Percentiles rank a stretch among this genome's conserved stretches.
Evolutionary conservation across 2,797 vertebrate genomes (phyloP).

Genomic region (Siniperca undulata): DNA sequence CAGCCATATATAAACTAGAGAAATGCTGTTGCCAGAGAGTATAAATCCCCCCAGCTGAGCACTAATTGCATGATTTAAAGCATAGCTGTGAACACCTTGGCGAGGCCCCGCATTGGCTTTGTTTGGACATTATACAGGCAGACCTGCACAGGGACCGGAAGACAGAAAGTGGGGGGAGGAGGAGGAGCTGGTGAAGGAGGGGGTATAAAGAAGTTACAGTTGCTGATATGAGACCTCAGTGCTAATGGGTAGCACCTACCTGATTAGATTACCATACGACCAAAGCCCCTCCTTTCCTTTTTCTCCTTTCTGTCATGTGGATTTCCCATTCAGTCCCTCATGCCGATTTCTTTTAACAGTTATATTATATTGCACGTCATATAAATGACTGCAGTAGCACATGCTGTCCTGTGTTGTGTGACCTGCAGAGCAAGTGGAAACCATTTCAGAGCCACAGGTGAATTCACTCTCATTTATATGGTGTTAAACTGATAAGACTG

Average conservation of each 20-base stretch:
- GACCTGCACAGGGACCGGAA: constrained; percentile 39
- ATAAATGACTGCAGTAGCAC: constrained; percentile 46
- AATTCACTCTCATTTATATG: constrained; percentile 21
- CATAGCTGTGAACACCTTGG: constrained; percentile 51
- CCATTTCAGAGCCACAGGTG: constrained; percentile 32
- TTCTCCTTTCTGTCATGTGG: constrained; percentile 48
- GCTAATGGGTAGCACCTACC: constrained; percentile 58
- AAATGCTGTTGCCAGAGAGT: constrained; percentile 56
- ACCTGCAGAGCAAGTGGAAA: constrained; percentile 41
- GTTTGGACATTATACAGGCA: constrained; percentile 55
- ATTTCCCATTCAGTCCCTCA: constrained; percentile 58
- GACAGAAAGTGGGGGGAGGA: constrained; percentile 11
- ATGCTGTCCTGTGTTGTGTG: constrained; percentile 27
- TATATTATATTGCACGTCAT: constrained; percentile 40
- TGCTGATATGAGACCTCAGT: constrained; percentile 54
- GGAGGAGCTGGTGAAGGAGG: constrained; percentile 1
- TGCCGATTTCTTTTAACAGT: constrained; percentile 38
- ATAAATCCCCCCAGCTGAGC: constrained; percentile 62
- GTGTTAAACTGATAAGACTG: constrained; percentile 2
- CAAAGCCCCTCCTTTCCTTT: constrained; percentile 20
- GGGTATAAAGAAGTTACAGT: constrained; percentile 30
- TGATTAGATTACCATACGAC: constrained; percentile 70
- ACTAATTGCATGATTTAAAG: constrained; percentile 77
- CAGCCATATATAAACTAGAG: constrained; percentile 52
- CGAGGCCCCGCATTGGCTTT: constrained; percentile 52